Evolutionary conservation across 2,797 vertebrate genomes (phyloP), one percentile per base, ranked within the genome.

Genomic region (Liparis tanakae): DNA sequence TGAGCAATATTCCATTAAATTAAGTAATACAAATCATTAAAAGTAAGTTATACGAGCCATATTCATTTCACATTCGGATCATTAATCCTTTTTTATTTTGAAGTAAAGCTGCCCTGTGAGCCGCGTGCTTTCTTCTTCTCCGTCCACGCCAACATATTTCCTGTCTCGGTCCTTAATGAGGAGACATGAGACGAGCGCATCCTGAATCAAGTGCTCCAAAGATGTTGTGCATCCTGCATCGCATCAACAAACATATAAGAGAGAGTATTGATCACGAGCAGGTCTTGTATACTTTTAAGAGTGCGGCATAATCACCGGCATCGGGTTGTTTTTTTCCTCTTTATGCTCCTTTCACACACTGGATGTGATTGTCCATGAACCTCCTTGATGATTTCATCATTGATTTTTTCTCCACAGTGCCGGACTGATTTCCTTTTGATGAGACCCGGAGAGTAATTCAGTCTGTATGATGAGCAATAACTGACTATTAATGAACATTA

Each of bases 301-400:
- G 81, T 76, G 79, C 77, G 54, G 72, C 56, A 86, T 90, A 86
- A 88, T 89, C 67, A 85, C 54, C 75, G 65, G 34, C 55, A 74
- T 86, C 85, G 88, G 83, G 72, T 62, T 86, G 77, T 87, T 90
- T 90, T 85, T 84, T 30, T 4, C 25, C 74, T 89, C 74, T 82
- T 85, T 78, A 77, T 71, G 66, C 79, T 86, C 76, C 67, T 80
- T 89, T 88, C 80, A 84, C 69, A 71, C 46, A n/a, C 76, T 81
- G 67, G 74, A 86, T 88, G 81, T 84, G 74, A 87, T 83, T 72
- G 64, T 80, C 66, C 36, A 61, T 78, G 84, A 85, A 88, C 86
- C 84, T 82, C 74, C 81, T 87, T 86, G 85, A 90, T 90, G 83
- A 89, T 88, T 85, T 85, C 71, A 58, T 80, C 69, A 92, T 91